These are phyloP conservation scores for Scolopax rusticola DNA, from an alignment of 2,797 vertebrate species.

Conservation along the genomic window DNA sequence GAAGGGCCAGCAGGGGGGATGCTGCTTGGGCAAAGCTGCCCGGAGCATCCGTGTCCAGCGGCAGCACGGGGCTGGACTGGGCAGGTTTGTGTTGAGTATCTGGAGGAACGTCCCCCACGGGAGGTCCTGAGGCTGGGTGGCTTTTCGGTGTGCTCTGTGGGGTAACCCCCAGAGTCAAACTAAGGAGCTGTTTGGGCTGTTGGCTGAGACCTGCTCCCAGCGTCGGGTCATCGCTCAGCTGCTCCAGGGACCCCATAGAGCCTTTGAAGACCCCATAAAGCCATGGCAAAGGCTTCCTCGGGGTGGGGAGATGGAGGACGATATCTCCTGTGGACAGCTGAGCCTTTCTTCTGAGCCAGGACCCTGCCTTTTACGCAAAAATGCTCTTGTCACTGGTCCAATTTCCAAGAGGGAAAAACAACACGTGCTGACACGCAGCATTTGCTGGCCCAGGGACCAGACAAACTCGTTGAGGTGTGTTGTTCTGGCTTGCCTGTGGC, in stretches of 20 bases:
- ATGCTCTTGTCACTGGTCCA: accelerated
- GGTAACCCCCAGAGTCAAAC: not conserved
- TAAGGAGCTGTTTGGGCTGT: not conserved
- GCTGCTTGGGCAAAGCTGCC: not conserved
- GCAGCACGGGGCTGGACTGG: not conserved
- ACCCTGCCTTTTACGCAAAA: accelerated
- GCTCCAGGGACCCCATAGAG: not conserved
- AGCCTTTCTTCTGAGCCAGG: not conserved
- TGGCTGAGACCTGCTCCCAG: not conserved
- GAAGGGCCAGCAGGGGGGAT: too few relatives aligned
- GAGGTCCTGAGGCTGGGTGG: not conserved
- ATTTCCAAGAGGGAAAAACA: not conserved
- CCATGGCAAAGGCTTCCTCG: accelerated
- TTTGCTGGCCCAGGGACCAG: not conserved
- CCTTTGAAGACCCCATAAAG: accelerated
- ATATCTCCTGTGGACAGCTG: not conserved
- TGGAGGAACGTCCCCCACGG: accelerated
- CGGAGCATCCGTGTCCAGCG: not conserved
- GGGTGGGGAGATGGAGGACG: not conserved
- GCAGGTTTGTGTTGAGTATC: not conserved
- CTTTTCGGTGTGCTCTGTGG: accelerated
- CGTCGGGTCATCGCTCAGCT: accelerated
- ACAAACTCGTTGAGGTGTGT: not conserved
- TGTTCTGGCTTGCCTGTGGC: not conserved
- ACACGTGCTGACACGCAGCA: accelerated